Conservation (phyloP, 2,797 vertebrate genomes). For the Lepus oiostolus region DNA sequence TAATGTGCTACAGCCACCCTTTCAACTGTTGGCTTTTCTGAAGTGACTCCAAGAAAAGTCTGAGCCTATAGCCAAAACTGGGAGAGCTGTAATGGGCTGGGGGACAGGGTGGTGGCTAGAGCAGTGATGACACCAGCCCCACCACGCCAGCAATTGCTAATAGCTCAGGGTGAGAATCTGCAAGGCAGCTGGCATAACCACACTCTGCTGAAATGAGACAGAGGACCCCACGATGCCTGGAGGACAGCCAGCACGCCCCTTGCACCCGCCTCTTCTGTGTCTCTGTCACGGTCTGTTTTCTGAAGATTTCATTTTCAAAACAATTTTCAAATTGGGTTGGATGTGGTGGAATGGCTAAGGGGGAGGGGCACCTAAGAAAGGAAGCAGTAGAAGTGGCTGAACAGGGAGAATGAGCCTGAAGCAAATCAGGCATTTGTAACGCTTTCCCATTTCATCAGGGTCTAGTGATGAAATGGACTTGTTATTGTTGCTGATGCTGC, state of each 20-base stretch:
- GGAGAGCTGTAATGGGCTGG: background rate
- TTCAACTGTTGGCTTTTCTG: background rate
- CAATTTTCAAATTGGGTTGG: background rate
- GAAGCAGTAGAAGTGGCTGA: background rate
- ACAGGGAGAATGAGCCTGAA: background rate
- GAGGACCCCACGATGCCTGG: background rate
- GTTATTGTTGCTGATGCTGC: background rate
- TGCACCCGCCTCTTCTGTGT: background rate
- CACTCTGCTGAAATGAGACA: slow-evolving; percentile 3
- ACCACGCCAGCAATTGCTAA: background rate
- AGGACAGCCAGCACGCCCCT: background rate
- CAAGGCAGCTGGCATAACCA: background rate
- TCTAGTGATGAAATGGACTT: background rate
- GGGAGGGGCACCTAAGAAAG: background rate
- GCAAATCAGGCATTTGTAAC: background rate
- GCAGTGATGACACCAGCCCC: background rate
- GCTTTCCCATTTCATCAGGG: background rate
- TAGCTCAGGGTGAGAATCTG: background rate
- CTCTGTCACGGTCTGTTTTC: background rate
- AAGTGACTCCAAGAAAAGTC: background rate
- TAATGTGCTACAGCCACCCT: background rate
- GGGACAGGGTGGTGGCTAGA: background rate
- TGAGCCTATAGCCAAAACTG: background rate
- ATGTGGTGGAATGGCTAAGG: background rate
- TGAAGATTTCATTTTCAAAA: slow-evolving; percentile 39